Evolutionary conservation across 2,888 invertebrate genomes (phyloP).

Genomic region (Sabatieria punctata): DNA sequence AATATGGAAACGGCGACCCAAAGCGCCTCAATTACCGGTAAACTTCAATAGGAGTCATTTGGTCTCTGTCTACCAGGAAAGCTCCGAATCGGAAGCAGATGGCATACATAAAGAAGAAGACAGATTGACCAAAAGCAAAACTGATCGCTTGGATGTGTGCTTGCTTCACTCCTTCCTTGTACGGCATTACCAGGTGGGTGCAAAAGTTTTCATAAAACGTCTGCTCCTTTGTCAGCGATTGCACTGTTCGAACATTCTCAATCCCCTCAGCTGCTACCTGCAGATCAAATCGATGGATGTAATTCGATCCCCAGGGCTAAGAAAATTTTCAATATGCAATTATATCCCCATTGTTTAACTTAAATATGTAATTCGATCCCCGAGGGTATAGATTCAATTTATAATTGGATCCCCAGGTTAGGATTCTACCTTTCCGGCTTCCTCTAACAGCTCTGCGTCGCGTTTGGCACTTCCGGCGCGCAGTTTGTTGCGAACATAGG

Average conservation of each 20-base stretch:
- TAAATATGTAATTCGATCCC: too few relatives aligned
- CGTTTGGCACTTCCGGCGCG: slow-evolving; percentile 35
- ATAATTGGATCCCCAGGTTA: too few relatives aligned
- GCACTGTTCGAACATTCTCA: slow-evolving; percentile 36
- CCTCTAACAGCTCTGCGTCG: slow-evolving; percentile 38
- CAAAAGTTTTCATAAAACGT: slow-evolving; percentile 26
- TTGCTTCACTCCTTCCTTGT: slow-evolving; percentile 16
- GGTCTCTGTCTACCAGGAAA: too few relatives aligned
- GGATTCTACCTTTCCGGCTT: slow-evolving; percentile 42
- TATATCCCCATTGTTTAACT: too few relatives aligned
- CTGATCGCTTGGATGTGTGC: slow-evolving; percentile 16
- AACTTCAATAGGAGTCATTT: too few relatives aligned
- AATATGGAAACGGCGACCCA: too few relatives aligned
- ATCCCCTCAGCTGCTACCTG: slow-evolving; percentile 34
- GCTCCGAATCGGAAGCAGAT: slow-evolving; percentile 33
- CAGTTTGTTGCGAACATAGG: slow-evolving; percentile 32
- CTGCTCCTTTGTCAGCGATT: slow-evolving; percentile 32
- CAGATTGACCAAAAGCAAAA: slow-evolving; percentile 27
- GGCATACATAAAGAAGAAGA: slow-evolving; percentile 34
- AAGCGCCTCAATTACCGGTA: too few relatives aligned
- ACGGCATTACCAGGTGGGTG: slow-evolving; percentile 26
- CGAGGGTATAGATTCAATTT: too few relatives aligned
- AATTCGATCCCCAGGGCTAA: too few relatives aligned
- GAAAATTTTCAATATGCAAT: too few relatives aligned
- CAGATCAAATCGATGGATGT: too few relatives aligned